Evolutionary conservation across 2,888 invertebrate species (phyloP).

Genomic region (Steinernema hermaphroditum): DNA sequence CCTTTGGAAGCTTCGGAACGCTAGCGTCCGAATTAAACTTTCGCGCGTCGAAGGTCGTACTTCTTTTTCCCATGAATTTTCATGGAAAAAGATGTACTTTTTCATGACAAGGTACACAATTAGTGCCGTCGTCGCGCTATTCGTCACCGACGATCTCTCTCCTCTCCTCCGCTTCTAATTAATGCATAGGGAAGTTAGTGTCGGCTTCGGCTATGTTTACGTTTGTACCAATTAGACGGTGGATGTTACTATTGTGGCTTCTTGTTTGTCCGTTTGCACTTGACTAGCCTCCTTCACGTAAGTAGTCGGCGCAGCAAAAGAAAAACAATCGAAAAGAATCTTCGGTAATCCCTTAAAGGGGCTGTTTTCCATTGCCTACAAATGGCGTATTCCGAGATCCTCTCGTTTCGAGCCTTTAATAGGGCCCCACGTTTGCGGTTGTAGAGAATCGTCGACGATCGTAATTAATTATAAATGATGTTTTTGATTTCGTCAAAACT

Average conservation of each 20-base stretch:
- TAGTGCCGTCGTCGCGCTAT: slow-evolving; percentile 22
- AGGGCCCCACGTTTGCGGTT: slow-evolving; percentile 5
- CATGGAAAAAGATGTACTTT: slow-evolving; percentile 16
- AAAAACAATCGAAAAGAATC: not conserved
- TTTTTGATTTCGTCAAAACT: slow-evolving; percentile 30
- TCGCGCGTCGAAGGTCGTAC: slow-evolving; percentile 16
- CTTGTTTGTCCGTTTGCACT: not conserved
- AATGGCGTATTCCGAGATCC: not conserved
- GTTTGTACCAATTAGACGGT: not conserved
- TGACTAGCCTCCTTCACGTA: not conserved
- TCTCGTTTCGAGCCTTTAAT: not conserved
- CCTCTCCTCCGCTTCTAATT: not conserved
- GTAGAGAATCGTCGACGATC: slow-evolving; percentile 1
- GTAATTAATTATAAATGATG: slow-evolving; percentile 29
- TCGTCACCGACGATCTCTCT: not conserved
- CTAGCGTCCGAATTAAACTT: not conserved
- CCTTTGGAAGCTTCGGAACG: not conserved
- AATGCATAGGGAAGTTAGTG: slow-evolving; percentile 27
- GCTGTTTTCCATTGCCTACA: not conserved
- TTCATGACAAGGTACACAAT: slow-evolving; percentile 26
- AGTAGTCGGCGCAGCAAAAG: not conserved
- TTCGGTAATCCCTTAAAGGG: not conserved
- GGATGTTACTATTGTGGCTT: not conserved
- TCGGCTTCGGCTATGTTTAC: slow-evolving; percentile 1
- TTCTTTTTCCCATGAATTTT: slow-evolving; percentile 9